phyloP scores from a whole-genome alignment of 2,888 invertebrate species.

The Aphodius granarius region DNA sequence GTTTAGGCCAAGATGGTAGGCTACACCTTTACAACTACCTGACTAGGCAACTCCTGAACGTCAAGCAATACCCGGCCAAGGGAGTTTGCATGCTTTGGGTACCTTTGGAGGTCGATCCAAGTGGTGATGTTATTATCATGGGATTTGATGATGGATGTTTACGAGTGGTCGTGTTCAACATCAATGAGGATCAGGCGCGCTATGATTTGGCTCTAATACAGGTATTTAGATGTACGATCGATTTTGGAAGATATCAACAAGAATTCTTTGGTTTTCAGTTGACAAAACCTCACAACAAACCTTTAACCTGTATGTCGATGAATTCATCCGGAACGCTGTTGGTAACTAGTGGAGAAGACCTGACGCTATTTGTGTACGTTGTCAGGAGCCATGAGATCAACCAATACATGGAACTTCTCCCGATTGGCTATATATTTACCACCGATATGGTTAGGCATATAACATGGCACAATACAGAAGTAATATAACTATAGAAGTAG shows the following conservation, averaged over 20 bases:
- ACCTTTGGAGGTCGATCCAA: slow-evolving; percentile 65
- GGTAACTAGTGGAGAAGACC: slow-evolving; percentile 69
- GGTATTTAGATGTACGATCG: slow-evolving; percentile 12
- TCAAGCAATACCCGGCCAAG: slow-evolving; percentile 61
- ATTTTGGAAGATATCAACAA: not conserved
- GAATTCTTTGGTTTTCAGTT: slow-evolving; percentile 51
- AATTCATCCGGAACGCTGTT: slow-evolving; percentile 62
- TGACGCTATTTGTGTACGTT: slow-evolving; percentile 68
- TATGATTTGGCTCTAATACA: slow-evolving; percentile 33
- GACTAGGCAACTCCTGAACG: slow-evolving; percentile 60
- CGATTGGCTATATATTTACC: slow-evolving; percentile 69
- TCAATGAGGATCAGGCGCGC: slow-evolving; percentile 22
- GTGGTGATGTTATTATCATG: slow-evolving; percentile 67
- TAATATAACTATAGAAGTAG: slow-evolving; percentile 40
- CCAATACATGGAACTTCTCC: slow-evolving; percentile 56
- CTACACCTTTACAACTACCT: slow-evolving; percentile 74
- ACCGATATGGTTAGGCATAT: slow-evolving; percentile 66
- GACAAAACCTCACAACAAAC: slow-evolving; percentile 68
- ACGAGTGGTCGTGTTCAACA: slow-evolving; percentile 53
- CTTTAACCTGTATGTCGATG: slow-evolving; percentile 64
- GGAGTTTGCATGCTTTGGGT: slow-evolving; percentile 71
- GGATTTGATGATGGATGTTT: slow-evolving; percentile 75
- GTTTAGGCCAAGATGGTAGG: slow-evolving; percentile 73
- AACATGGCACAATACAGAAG: slow-evolving; percentile 66
- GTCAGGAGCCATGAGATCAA: slow-evolving; percentile 43